Percentiles rank a stretch among this genome's conserved stretches.
Evolutionary conservation across 1,140 invertebrate species (phyloP).

Genomic region (Orius insidiosus): DNA sequence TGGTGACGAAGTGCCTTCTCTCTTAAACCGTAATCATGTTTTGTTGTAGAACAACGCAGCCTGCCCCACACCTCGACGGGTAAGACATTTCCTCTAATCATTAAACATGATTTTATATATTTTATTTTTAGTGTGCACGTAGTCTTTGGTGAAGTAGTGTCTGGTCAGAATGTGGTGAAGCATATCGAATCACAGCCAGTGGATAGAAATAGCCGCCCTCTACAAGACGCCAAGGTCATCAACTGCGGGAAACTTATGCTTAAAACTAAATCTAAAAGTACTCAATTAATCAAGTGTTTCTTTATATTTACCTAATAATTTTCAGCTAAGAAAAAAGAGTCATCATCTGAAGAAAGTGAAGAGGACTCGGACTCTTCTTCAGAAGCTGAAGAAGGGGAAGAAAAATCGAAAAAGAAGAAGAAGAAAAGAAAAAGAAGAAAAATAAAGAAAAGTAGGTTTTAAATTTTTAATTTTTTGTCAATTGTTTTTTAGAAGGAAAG

Average conservation of each 20-base stretch:
- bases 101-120: slow-evolving; percentile 45
- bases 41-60: slow-evolving; percentile 35
- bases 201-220: slow-evolving; percentile 69
- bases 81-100: slow-evolving; percentile 26
- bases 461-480: too few relatives aligned
- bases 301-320: slow-evolving; percentile 3
- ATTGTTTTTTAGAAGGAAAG: slow-evolving; percentile 13
- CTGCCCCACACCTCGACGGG: slow-evolving; percentile 35
- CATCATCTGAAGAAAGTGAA: slow-evolving; percentile 26
- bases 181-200: slow-evolving; percentile 98
- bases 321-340: slow-evolving; percentile 52
- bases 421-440: slow-evolving; percentile 37
- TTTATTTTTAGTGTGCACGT: slow-evolving; percentile 91
- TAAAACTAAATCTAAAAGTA: slow-evolving; percentile 44
- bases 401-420: slow-evolving; percentile 47
- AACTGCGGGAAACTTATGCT: slow-evolving; percentile 83
- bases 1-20: slow-evolving; percentile 16
- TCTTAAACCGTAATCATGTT: slow-evolving; percentile 19
- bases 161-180: slow-evolving; percentile 84
- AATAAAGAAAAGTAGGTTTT: slow-evolving; percentile 30
- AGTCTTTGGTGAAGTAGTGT: slow-evolving; percentile 90
- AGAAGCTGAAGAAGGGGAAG: slow-evolving; percentile 34
- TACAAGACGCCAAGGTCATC: slow-evolving; percentile 69
- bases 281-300: too few relatives aligned
- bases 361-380: slow-evolving; percentile 17